Conservation (phyloP, 2,113 vertebrate species). For the Mesitornis unicolor region DNA sequence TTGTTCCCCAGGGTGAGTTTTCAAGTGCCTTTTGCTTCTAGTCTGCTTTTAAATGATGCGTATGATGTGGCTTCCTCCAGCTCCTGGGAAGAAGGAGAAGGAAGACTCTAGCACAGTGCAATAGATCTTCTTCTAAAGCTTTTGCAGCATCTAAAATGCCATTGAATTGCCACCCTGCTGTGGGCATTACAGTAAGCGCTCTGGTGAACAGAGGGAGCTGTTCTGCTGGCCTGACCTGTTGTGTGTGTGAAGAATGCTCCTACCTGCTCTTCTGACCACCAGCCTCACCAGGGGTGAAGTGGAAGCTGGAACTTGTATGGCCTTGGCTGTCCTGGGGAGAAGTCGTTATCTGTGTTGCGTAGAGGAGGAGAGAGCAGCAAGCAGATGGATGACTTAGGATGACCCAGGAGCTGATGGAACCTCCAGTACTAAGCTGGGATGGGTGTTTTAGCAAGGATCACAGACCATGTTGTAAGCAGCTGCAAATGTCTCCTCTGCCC, state of each 20-base stretch:
- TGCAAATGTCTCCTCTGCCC: not conserved
- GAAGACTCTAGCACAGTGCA: not conserved
- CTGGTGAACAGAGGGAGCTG: not conserved
- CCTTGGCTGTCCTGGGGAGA: not conserved
- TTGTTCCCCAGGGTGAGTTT: not conserved
- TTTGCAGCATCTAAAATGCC: not conserved
- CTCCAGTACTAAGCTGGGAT: not conserved
- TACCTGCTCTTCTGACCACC: not conserved
- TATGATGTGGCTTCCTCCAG: not conserved
- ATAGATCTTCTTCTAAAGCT: not conserved
- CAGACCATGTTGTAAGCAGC: accelerated
- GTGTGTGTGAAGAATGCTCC: accelerated
- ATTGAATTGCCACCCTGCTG: not conserved
- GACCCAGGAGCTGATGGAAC: not conserved
- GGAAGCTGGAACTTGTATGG: not conserved
- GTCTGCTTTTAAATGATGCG: not conserved
- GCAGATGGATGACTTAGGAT: not conserved
- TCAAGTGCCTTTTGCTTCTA: not conserved
- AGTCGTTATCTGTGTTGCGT: not conserved
- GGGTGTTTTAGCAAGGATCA: not conserved
- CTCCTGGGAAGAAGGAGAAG: not conserved
- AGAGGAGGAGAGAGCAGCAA: not conserved
- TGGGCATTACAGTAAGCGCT: not conserved
- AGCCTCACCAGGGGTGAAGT: not conserved
- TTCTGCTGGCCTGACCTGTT: not conserved